A percentile compares a stretch with the other conserved stretches of the same genome.
Conservation (phyloP, 2,113 vertebrate species). For the Oceanites oceanicus region DNA sequence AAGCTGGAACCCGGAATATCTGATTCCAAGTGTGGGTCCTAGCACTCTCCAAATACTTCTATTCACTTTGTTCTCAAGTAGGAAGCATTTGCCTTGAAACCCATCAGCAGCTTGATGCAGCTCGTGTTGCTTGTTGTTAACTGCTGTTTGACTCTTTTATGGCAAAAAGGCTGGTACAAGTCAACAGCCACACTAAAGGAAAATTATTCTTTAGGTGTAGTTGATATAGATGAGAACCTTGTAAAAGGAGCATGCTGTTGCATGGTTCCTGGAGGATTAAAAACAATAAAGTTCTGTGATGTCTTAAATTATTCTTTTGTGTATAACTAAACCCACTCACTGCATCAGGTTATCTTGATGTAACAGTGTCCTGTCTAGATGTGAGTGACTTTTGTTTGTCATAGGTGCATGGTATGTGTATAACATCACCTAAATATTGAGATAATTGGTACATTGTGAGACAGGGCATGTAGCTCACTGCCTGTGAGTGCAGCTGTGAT, state of each 20-base stretch:
- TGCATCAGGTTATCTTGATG: not conserved
- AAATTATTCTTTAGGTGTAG: fast-evolving
- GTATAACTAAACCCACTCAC: not conserved
- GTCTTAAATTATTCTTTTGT: not conserved
- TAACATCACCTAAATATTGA: not conserved
- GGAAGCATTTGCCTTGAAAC: not conserved
- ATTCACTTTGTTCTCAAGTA: not conserved
- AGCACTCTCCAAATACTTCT: not conserved
- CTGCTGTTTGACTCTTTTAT: fast-evolving
- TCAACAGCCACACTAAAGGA: not conserved
- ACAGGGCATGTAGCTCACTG: fast-evolving
- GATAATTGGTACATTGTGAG: fast-evolving
- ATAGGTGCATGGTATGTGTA: not conserved
- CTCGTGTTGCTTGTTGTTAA: not conserved
- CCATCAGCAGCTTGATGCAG: not conserved
- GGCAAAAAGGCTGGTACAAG: not conserved
- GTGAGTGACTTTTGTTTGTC: not conserved
- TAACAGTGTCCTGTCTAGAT: not conserved
- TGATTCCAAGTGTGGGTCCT: not conserved
- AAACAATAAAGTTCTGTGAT: not conserved
- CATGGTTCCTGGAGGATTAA: not conserved
- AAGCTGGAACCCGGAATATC: fast-evolving
- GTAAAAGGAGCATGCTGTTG: not conserved
- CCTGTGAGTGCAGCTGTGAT: not conserved
- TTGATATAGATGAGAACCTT: fast-evolving